Evolutionary conservation across 2,888 invertebrate genomes (phyloP), one percentile per base, ranked within the genome.

Genomic region (Tryphoninae sp.): DNA sequence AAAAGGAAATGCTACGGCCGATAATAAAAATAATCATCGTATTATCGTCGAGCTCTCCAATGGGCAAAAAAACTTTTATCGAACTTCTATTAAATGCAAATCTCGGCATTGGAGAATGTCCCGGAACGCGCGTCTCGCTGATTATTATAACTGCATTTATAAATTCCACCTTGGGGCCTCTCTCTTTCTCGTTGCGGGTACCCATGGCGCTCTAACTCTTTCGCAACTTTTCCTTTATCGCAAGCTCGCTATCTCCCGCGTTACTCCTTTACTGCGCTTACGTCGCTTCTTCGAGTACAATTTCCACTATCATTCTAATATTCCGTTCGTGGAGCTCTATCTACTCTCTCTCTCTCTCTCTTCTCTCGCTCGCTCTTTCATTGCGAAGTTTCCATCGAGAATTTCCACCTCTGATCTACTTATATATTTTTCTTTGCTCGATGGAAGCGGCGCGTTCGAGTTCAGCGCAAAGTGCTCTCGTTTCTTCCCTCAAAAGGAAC

Each of bases 101-200:
- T 83, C 83, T 80, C 84, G 65, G 78, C 49, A 67, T 76, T 65
- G 42, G 69, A 45, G 69, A 68, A 75, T 76, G n/a, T 80, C 76
- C 72, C 67, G 33, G 16, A 68, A 51, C 51, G 51, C 80, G 76
- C 81, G 69, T 83, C 74, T 80, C 78, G 76, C 78, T 81, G 75
- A 83, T 84, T 83, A 82, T 83, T 84, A 80, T 82, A 76, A 80
- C 80, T 80, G 83, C 83, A 82, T 84, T 84, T 74, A 55, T 67
- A 58, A 80, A 82, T 80, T 82, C 58, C 62, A 73, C 80, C 82
- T 65, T 58, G n/a, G 79, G 78, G 68, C 78, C 62, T 16, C 26
- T 68, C 55, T 76, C 59, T 58, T 67, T 59, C 67, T 53, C 33
- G 61, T 73, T 49, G 45, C 33, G 65, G 68, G 64, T 77, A 69